Conservation (phyloP, 2,797 vertebrate species). For the Chelonia mydas region DNA sequence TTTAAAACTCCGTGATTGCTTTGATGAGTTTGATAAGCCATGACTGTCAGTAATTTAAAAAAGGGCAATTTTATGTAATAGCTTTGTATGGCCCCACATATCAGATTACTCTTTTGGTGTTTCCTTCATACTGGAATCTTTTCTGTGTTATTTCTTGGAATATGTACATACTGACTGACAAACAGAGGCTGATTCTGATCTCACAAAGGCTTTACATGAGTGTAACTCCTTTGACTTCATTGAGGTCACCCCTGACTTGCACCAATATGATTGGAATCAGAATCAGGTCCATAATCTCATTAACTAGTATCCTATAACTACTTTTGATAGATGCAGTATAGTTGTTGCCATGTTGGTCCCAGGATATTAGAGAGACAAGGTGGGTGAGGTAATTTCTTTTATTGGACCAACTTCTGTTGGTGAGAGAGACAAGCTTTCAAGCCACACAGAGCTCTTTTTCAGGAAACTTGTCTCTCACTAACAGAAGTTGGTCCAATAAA, state of each 20-base stretch:
- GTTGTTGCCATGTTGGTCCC: too few species aligned
- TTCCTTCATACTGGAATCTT: neutral
- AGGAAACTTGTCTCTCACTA: too few species aligned
- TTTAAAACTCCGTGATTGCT: neutral
- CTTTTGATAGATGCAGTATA: too few species aligned
- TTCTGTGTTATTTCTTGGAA: neutral
- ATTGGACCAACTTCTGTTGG: too few species aligned
- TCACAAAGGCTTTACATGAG: neutral
- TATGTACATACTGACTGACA: neutral
- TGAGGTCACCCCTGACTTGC: neutral
- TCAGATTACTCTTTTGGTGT: neutral
- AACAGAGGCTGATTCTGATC: neutral
- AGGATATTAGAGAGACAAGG: too few species aligned
- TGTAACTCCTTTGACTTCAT: neutral
- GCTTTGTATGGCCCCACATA: neutral
- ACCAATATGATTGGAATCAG: neutral
- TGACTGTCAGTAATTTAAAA: neutral
- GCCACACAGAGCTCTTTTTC: too few species aligned
- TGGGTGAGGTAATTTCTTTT: too few species aligned
- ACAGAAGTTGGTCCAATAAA: too few species aligned
- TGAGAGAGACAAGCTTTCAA: too few species aligned
- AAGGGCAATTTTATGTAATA: neutral
- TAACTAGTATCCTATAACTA: neutral
- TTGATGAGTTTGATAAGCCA: neutral
- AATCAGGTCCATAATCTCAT: neutral